Evolutionary conservation across 1,140 invertebrate genomes (phyloP).

Genomic region (Dendroctonus valens): DNA sequence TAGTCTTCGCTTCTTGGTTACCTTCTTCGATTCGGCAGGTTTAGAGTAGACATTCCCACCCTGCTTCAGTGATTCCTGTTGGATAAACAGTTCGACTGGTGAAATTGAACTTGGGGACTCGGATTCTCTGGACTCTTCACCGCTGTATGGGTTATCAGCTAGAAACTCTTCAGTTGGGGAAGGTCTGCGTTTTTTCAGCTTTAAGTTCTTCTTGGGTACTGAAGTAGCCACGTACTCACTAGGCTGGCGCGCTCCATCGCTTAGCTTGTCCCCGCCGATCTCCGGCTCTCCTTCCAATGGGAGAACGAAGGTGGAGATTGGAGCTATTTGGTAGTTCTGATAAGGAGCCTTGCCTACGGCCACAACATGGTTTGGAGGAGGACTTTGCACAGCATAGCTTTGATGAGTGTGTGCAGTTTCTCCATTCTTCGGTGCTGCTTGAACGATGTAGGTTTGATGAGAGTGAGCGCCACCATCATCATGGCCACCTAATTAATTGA

Average conservation of each 20-base stretch:
- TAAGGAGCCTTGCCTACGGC: neutral
- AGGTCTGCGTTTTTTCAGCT: constrained; percentile 6
- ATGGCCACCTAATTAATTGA: constrained; percentile 6
- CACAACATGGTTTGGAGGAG: neutral
- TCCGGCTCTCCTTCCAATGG: constrained; percentile 14
- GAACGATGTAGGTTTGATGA: constrained; percentile 21
- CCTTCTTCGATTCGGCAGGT: neutral
- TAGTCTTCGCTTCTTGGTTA: constrained; percentile 10
- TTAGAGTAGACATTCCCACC: neutral
- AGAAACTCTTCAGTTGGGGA: constrained; percentile 12
- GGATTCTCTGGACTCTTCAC: neutral
- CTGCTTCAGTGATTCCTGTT: neutral
- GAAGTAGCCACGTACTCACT: neutral
- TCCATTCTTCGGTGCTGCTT: constrained; percentile 6
- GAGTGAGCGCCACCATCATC: constrained; percentile 17
- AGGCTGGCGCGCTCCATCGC: neutral
- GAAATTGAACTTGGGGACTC: neutral
- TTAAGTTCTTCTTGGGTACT: neutral
- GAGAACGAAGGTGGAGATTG: neutral
- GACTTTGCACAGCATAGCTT: constrained; percentile 26
- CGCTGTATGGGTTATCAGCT: constrained; percentile 12
- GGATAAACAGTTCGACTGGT: neutral
- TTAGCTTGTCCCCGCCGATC: neutral
- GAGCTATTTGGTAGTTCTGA: neutral
- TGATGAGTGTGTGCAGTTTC: constrained; percentile 13